A percentile compares a stretch with the other conserved stretches of the same genome.
Conservation (phyloP, 1,140 invertebrate species). For the Drosophila kepulauana region DNA sequence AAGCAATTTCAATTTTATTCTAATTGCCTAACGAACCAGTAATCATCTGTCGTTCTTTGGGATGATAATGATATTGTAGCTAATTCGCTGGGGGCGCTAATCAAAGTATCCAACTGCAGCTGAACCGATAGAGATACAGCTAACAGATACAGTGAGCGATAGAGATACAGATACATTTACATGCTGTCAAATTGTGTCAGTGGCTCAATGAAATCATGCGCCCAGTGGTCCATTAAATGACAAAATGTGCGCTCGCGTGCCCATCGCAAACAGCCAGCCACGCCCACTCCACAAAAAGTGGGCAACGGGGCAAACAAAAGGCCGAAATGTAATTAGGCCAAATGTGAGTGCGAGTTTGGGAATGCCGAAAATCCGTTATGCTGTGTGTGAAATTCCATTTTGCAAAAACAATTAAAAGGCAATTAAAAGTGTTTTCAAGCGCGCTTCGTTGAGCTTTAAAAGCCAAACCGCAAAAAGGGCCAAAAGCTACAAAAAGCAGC, state of each 20-base stretch:
- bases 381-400: conserved; percentile 55
- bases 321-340: conserved; percentile 75
- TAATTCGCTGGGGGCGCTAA: conserved; percentile 70
- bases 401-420: conserved; percentile 82
- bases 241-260: conserved; percentile 59
- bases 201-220: conserved; percentile 79
- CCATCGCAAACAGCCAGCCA: conserved; percentile 9
- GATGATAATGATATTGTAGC: conserved; percentile 62
- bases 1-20: conserved; percentile 70
- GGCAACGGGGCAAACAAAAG: conserved; percentile 23
- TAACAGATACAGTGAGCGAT: conserved; percentile 2
- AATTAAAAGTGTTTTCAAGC: conserved; percentile 74
- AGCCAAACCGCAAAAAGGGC: conserved; percentile 3
- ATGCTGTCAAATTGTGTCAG: conserved; percentile 68
- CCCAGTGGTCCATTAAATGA: conserved; percentile 83
- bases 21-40: conserved; percentile 74
- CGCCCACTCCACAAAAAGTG: conserved; percentile 15
- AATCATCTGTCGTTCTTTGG: conserved; percentile 43
- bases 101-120: conserved; percentile 78
- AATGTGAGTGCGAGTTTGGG: conserved; percentile 43
- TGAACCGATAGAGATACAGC: conserved; percentile 3
- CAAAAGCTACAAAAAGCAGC: conserved; percentile 12
- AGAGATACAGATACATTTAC: conserved; percentile 3
- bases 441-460: conserved; percentile 64
- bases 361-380: conserved; percentile 40